Evolutionary conservation across 2,888 invertebrate genomes (phyloP), one percentile per base, ranked within the genome.

Genomic region (Lutraria lutraria): DNA sequence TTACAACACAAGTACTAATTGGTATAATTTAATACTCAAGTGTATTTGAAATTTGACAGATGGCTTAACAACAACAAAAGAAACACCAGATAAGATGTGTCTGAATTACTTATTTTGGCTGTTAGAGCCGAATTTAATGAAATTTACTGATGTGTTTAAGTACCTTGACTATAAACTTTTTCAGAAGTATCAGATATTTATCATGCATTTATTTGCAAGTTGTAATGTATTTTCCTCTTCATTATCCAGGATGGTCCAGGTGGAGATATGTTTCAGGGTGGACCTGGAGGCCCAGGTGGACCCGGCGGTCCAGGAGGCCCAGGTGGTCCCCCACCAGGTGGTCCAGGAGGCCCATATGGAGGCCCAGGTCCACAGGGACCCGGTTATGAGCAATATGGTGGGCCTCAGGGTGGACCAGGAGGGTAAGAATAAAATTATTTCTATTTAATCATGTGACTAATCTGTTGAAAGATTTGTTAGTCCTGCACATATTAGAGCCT

Each of bases 301-400:
- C 95, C 93, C 56, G 97, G 97, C 63, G 97, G 97, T 8, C 97
- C 96, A 82, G 97, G 96, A 81, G 96, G 96, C 79, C 97, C 96
- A n/a, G 95, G 95, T 83, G 96, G 96, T 87, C 96, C 94, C 60
- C 96, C 98, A 91, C 97, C 97, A 34, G 93, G 93, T 79, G 94
- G 94, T 15, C 92, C 93, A 56, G 93, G 93, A 81, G 94, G 94
- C 21, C 94, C 95, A 83, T 94, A 96, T 87, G 96, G 96, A 16
- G 93, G 92, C 10, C 95, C 91, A 43, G 94, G 95, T 52, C 95
- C 95, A 16, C 94, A 94, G 79, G 94, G 94, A 43, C 93, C 92
- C 25, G 63, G 94, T 56, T 93, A 91, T 91, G 94, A 93, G 25
- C 92, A 93, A 83, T 94, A 83, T 89, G 93, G 93, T 68, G 92